Conservation (phyloP, 92 coral and sea anemone species). For the Palythoa heliodiscus region DNA sequence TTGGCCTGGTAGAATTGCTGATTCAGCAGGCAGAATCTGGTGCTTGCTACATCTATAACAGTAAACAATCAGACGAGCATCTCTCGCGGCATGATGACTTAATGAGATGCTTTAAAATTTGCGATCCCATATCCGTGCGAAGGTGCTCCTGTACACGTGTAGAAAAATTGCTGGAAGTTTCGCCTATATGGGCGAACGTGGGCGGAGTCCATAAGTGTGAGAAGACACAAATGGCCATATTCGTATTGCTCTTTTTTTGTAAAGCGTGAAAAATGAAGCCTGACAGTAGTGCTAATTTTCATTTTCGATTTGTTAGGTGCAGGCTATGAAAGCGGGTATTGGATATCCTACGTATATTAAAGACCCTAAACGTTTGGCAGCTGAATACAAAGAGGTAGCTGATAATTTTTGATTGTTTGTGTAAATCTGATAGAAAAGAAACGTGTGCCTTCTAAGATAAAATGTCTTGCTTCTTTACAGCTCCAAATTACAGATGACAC, state of each 20-base stretch:
- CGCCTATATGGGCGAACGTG: no score
- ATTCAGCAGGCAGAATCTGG: no score
- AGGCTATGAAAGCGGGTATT: slow-evolving; percentile 28
- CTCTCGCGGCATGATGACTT: no score
- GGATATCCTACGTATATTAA: slow-evolving; percentile 49
- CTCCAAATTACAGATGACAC: slow-evolving; percentile 5
- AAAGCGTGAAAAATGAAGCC: not conserved
- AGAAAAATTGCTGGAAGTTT: no score
- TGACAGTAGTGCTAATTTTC: not conserved
- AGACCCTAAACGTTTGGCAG: slow-evolving; percentile 15
- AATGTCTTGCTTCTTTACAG: not conserved
- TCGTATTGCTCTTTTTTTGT: not conserved
- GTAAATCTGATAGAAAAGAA: not conserved
- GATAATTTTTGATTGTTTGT: not conserved
- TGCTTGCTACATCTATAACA: no score
- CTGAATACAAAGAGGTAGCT: slow-evolving; percentile 23
- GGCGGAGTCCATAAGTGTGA: no score
- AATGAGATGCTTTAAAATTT: no score
- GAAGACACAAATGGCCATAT: not conserved
- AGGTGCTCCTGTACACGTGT: no score
- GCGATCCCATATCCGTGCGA: no score
- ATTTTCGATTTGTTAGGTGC: slow-evolving; percentile 2
- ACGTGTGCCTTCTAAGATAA: not conserved
- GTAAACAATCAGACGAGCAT: no score
- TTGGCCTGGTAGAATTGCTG: no score